phyloP scores from a whole-genome alignment of 2,113 vertebrate genomes.

The Rhipidura dahli region DNA sequence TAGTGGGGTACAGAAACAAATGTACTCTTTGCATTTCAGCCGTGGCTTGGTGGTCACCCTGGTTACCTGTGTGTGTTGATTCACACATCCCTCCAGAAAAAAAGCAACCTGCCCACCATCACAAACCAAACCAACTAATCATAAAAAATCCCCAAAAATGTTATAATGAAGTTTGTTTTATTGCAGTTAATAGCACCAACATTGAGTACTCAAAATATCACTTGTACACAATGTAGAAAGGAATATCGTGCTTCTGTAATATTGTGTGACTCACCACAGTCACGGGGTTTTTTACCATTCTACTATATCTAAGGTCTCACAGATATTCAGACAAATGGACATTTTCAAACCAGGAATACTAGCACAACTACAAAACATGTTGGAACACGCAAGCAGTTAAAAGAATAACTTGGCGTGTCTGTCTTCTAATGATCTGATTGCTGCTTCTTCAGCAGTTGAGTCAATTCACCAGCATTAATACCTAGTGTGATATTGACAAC shows the following conservation, averaged over 20 bases:
- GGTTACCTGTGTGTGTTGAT: neutral
- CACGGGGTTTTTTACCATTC: neutral
- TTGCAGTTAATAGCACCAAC: neutral
- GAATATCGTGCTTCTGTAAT: neutral
- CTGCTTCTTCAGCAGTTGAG: neutral
- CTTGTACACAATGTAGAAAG: neutral
- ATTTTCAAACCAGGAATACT: neutral
- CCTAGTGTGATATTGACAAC: neutral
- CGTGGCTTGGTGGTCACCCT: neutral
- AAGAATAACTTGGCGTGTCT: neutral
- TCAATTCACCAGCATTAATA: neutral
- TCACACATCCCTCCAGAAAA: neutral
- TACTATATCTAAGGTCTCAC: neutral
- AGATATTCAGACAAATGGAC: neutral
- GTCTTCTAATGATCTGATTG: neutral
- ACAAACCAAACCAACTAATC: neutral
- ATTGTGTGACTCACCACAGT: neutral
- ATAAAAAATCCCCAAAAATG: neutral
- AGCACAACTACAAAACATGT: neutral
- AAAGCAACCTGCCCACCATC: neutral
- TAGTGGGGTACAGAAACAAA: neutral
- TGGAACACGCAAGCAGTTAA: neutral
- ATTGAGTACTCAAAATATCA: neutral
- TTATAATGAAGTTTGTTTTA: neutral
- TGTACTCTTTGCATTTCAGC: neutral